Evolutionary conservation across 2,797 vertebrate genomes (phyloP).

Genomic region (Coendou prehensilis): DNA sequence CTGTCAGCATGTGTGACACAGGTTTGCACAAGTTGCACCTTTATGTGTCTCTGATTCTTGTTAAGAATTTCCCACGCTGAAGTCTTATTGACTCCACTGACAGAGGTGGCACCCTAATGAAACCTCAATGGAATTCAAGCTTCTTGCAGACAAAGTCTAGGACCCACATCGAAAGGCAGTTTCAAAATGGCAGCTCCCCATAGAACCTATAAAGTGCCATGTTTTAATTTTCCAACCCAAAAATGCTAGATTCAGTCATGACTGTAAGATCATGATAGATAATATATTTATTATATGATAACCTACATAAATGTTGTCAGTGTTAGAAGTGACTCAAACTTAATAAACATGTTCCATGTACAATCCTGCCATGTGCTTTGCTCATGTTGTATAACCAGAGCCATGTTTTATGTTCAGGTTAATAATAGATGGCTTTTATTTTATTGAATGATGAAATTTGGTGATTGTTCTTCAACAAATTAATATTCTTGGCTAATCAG

Average conservation of each 20-base stretch:
- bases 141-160: not conserved
- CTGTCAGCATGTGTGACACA: not conserved
- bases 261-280: not conserved
- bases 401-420: not conserved
- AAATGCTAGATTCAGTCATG: not conserved
- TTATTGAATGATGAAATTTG: conserved; percentile 42
- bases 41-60: not conserved
- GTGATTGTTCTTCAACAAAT: conserved; percentile 38
- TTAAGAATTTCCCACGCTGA: not conserved
- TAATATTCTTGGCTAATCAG: conserved; percentile 42
- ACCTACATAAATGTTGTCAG: not conserved
- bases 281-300: conserved; percentile 22
- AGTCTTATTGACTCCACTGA: not conserved
- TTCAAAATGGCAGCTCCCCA: conserved; percentile 9
- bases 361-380: conserved; percentile 31
- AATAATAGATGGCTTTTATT: not conserved
- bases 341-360: not conserved
- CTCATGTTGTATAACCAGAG: not conserved
- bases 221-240: conserved; percentile 36
- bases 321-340: conserved; percentile 6
- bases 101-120: not conserved
- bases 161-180: not conserved
- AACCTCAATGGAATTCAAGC: not conserved
- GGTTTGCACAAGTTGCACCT: not conserved
- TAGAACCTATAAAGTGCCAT: not conserved